Evolutionary conservation across 2,888 invertebrate genomes (phyloP).

Genomic region (Lordiphosa andalusiaca): DNA sequence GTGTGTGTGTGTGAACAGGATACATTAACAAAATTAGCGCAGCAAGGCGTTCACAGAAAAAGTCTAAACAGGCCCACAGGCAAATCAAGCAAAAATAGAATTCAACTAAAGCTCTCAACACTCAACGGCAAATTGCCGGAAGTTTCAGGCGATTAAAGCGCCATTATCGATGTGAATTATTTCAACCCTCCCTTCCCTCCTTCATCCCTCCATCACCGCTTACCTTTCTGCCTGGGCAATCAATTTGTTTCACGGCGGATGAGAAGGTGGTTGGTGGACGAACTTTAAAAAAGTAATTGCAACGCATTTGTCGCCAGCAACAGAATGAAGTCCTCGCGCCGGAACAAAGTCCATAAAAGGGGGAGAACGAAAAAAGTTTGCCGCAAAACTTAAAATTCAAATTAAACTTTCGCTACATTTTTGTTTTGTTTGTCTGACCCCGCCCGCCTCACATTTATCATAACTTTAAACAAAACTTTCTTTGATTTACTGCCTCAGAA

Average conservation of each 20-base stretch:
- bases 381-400: constrained; percentile 64
- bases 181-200: constrained; percentile 46
- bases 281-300: constrained; percentile 69
- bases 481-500: constrained; percentile 1
- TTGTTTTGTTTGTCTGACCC: constrained; percentile 40
- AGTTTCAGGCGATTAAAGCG: constrained; percentile 69
- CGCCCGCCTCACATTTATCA: constrained; percentile 48
- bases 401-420: constrained; percentile 66
- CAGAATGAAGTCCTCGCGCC: constrained; percentile 25
- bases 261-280: background rate
- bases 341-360: constrained; percentile 2
- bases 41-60: constrained; percentile 44
- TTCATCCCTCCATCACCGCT: background rate
- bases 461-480: constrained; percentile 32
- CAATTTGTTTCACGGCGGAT: constrained; percentile 55
- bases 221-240: constrained; percentile 45
- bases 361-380: constrained; percentile 38
- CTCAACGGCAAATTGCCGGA: constrained; percentile 70
- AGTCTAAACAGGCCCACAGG: constrained; percentile 39
- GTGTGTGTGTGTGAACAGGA: constrained; percentile 30
- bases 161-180: constrained; percentile 74
- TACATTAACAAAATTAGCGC: constrained; percentile 71
- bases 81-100: constrained; percentile 50
- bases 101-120: constrained; percentile 49
- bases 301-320: constrained; percentile 58